Percentiles rank a stretch among this genome's conserved stretches.
These are phyloP conservation scores for Athalia circularis DNA, from an alignment of 2,888 invertebrate species.

Conservation along the genomic window DNA sequence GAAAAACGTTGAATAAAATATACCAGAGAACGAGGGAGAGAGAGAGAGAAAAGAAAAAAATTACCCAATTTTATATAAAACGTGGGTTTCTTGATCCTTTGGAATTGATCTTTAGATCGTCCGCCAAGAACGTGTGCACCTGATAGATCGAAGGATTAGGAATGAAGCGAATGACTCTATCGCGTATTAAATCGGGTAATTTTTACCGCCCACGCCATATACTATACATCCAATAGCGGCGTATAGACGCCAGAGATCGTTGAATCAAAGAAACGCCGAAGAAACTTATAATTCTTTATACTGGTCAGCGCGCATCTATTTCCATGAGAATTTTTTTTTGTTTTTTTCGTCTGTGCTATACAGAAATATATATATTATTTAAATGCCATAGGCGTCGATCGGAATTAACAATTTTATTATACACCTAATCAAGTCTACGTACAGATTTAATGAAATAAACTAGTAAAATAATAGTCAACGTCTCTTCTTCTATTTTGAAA, in stretches of 20 bases:
- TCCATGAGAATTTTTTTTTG: conserved; percentile 1
- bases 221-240: background rate
- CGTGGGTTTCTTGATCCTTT: too few relatives aligned
- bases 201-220: conserved; percentile 23
- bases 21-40: too few relatives aligned
- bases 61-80: too few relatives aligned
- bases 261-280: conserved; percentile 17
- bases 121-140: background rate
- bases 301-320: background rate
- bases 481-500: background rate
- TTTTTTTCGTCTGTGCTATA: background rate
- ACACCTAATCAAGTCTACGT: too few relatives aligned
- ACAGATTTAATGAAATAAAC: background rate
- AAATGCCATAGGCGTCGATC: background rate
- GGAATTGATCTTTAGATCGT: too few relatives aligned
- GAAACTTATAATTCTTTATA: too few relatives aligned
- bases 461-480: background rate
- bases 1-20: too few relatives aligned
- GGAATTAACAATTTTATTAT: conserved; percentile 15
- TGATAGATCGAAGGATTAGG: conserved; percentile 10
- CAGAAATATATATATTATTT: background rate
- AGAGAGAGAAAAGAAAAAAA: too few relatives aligned
- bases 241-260: conserved; percentile 7
- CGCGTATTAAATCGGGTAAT: conserved; percentile 32
- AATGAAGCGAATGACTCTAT: conserved; percentile 29